A percentile compares a stretch with the other conserved stretches of the same genome.
Conservation (phyloP, 2,797 vertebrate species). For the Acipenser oxyrinchus region DNA sequence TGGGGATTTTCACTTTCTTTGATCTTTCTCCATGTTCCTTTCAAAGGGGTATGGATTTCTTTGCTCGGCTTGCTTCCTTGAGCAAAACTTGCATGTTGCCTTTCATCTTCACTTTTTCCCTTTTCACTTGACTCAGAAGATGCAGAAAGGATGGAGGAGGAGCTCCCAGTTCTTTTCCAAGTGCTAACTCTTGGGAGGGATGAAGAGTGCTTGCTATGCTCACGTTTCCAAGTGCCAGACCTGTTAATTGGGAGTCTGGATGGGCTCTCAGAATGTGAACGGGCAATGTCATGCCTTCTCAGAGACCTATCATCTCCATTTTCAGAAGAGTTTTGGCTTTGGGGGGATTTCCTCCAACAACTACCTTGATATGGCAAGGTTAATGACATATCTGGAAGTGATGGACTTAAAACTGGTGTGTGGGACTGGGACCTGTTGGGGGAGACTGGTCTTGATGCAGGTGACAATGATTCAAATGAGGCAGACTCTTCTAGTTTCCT, state of each 20-base stretch:
- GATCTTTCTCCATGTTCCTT: constrained; percentile 88
- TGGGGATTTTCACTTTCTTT: constrained; percentile 66
- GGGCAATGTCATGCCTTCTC: constrained; percentile 73
- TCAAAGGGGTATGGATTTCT: constrained; percentile 63
- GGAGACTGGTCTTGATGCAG: constrained; percentile 65
- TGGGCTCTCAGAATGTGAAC: constrained; percentile 92
- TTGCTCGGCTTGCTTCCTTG: constrained; percentile 57
- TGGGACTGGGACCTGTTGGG: constrained; percentile 67
- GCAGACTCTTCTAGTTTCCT: constrained; percentile 88
- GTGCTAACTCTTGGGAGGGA: constrained; percentile 93
- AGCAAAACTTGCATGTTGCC: constrained; percentile 52
- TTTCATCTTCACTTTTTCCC: constrained; percentile 77
- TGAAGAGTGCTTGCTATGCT: constrained; percentile 83
- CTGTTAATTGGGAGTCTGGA: constrained; percentile 84
- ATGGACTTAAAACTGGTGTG: constrained; percentile 74
- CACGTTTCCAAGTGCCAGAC: constrained; percentile 92
- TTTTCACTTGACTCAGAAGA: constrained; percentile 94
- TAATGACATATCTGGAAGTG: constrained; percentile 77
- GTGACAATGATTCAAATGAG: constrained; percentile 71
- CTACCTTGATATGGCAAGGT: constrained; percentile 55
- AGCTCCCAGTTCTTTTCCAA: constrained; percentile 93
- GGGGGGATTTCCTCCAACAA: constrained; percentile 69
- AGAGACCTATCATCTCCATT: constrained; percentile 60
- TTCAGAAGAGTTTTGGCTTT: constrained; percentile 60
- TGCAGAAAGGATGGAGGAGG: constrained; percentile 90